Percentiles rank a stretch among this genome's conserved stretches.
phyloP scores from a whole-genome alignment of 2,797 vertebrate species.

The Tokudaia muenninki region DNA sequence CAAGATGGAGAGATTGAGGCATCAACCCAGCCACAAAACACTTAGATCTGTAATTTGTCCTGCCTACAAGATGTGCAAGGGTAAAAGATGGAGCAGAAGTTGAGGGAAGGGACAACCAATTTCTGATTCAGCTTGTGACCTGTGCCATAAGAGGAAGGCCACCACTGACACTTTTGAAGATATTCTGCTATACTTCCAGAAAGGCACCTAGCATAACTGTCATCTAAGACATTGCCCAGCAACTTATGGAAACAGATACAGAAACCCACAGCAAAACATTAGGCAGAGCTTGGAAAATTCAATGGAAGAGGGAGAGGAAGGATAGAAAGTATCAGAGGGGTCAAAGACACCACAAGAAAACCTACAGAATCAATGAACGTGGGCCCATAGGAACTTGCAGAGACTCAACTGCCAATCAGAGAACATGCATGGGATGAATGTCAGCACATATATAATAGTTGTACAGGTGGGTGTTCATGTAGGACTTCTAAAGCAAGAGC shows the following conservation, averaged over 20 bases:
- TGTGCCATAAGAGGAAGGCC: background rate
- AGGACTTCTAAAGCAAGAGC: background rate
- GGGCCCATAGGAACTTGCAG: background rate
- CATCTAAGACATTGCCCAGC: background rate
- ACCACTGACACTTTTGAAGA: background rate
- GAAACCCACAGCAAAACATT: background rate
- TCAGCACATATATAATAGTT: background rate
- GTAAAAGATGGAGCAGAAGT: background rate
- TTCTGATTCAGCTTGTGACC: background rate
- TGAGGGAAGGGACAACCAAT: background rate
- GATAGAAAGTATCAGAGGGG: background rate
- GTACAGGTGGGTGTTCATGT: background rate
- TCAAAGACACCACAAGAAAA: background rate
- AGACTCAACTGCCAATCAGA: background rate
- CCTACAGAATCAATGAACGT: background rate
- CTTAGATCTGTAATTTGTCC: too few species aligned
- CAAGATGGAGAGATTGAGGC: too few species aligned
- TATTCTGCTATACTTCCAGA: background rate
- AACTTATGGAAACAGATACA: background rate
- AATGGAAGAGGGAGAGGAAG: background rate
- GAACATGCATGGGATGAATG: background rate
- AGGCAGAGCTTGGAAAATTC: background rate
- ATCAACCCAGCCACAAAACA: too few species aligned
- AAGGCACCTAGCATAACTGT: background rate
- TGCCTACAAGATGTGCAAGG: too few species aligned